Conservation (phyloP, 2,797 vertebrate genomes). For the Netta rufina region DNA sequence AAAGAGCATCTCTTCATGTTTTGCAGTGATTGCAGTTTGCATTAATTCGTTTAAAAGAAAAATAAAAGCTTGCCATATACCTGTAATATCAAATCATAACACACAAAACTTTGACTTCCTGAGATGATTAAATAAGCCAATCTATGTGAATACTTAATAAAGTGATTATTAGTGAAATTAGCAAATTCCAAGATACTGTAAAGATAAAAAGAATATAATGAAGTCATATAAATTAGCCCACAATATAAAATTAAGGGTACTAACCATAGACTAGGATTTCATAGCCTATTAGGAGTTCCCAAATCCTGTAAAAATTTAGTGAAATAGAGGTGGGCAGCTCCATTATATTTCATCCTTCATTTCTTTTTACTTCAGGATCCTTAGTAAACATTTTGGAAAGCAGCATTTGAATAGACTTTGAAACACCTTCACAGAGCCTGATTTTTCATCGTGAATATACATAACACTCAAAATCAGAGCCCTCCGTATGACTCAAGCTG, state of each 20-base stretch:
- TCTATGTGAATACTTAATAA: neutral
- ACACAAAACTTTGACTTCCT: neutral
- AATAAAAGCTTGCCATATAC: neutral
- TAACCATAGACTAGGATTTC: neutral
- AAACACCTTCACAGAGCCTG: slow-evolving; percentile 45
- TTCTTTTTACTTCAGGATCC: slow-evolving; percentile 7
- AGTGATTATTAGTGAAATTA: neutral
- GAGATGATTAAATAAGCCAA: neutral
- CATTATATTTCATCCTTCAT: slow-evolving; percentile 38
- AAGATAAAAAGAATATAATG: neutral
- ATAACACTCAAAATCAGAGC: slow-evolving; percentile 19
- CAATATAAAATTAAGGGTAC: neutral
- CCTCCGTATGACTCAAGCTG: slow-evolving; percentile 3
- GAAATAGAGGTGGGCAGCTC: neutral
- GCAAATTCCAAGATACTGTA: neutral
- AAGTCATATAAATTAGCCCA: neutral
- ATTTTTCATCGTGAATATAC: neutral
- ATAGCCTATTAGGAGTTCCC: neutral
- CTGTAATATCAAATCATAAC: neutral
- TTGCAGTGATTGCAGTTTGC: neutral
- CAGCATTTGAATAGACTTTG: neutral
- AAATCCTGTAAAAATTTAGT: neutral
- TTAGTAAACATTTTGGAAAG: neutral
- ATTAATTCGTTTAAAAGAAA: neutral
- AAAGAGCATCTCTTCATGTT: neutral